Conservation (phyloP, 2,113 vertebrate genomes). For the Nibea albiflora region DNA sequence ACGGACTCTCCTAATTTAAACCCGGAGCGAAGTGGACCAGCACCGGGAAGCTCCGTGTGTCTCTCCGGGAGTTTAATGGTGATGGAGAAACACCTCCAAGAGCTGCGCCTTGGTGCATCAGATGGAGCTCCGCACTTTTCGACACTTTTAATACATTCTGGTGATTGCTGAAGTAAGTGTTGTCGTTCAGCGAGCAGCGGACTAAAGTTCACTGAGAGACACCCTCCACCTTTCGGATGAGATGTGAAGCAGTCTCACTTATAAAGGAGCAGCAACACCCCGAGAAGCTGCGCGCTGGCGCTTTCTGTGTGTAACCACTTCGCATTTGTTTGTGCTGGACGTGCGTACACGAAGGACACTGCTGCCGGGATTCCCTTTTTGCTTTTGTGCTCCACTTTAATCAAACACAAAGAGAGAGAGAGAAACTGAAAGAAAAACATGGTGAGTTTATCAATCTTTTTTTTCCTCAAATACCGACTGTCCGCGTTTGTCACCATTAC, state of each 20-base stretch:
- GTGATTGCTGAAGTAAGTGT: neutral
- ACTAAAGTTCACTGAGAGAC: too few relatives aligned
- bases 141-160: conserved; percentile 3
- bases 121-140: conserved; percentile 26
- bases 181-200: neutral
- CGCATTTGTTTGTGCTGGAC: conserved; percentile 20
- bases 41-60: conserved; percentile 3
- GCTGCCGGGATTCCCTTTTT: conserved; percentile 16
- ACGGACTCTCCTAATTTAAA: conserved; percentile 7
- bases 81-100: conserved; percentile 1
- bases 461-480: neutral
- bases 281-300: conserved; percentile 4
- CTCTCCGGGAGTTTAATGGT: neutral
- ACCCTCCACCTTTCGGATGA: neutral
- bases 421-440: neutral
- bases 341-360: conserved; percentile 53
- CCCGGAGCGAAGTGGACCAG: neutral
- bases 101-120: conserved; percentile 11
- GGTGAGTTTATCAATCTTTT: conserved; percentile 47
- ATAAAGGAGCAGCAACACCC: conserved; percentile 7
- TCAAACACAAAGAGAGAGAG: neutral
- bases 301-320: neutral
- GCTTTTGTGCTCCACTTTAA: neutral
- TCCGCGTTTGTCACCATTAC: conserved; percentile 42
- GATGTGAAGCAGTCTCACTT: neutral